Base-by-base conservation (phyloP, 1,140 invertebrate genomes). In the Drosophila ananassae region DNA sequence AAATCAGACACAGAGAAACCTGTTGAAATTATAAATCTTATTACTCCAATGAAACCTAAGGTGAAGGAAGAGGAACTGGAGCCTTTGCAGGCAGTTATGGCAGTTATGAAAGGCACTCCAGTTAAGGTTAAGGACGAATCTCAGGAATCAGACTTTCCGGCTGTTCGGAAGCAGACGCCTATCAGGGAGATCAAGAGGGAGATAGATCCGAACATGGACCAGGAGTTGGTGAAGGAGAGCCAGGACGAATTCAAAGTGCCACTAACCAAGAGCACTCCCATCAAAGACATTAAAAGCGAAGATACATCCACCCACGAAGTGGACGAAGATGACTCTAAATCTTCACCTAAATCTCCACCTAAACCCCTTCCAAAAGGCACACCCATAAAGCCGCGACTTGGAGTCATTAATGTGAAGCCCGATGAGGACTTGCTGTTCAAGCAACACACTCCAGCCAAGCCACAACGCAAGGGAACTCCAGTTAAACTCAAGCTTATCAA, bases 311-410 rank as follows among this genome's bases (percentile, higher is more conserved):
- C 17, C 22, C 8, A 25, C n/a, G 56, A 85, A 24, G 2, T 10
- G 2, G 32, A 63, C 17, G 55, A 68, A 6, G 21, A 37, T 0
- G 10, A 39, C 3, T 12, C 21, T 2, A 53, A 53, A 2, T 7
- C 30, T 0, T 46, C 52, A 12, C 39, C 21, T 2, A 53, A 53
- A 2, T 7, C 30, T 0, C 48, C 52, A 12, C 39, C 13, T 2
- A 75, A 73, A 24, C 77, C 80, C 4, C 9, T 52, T 21, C 50
- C 22, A 47, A 81, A 66, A 8, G 79, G 69, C 8, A 78, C 79
- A 1, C 75, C 79, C 1, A 32, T 79, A 0, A 76, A 57, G 12
- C 28, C 39, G 0, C 62, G 47, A 1, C 6, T 67, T 10, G 68
- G 60, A 5, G n/a, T 37, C 0, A 75, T 85, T 1, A 75, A 87